Conservation (phyloP, 1,140 invertebrate species). For the Trialeurodes vaporariorum region DNA sequence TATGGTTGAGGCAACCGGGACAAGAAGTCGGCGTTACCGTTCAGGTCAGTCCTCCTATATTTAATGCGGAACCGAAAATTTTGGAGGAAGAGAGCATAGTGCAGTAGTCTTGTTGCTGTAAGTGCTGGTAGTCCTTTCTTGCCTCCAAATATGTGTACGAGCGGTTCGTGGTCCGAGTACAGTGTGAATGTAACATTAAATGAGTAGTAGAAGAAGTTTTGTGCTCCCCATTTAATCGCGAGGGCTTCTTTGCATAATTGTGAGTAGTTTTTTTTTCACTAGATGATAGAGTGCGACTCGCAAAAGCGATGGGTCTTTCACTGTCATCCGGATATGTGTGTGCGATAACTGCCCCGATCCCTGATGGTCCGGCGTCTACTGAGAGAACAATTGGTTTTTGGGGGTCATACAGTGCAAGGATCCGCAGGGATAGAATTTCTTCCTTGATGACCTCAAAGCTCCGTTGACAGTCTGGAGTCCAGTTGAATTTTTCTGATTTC, state of each 20-base stretch:
- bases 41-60: constrained; percentile 6
- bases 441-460: too few relatives aligned
- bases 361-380: background rate
- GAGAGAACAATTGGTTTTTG: background rate
- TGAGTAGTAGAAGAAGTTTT: constrained; percentile 32
- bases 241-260: constrained; percentile 38
- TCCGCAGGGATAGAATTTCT: too few relatives aligned
- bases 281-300: constrained; percentile 32
- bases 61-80: constrained; percentile 13
- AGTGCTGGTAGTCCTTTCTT: constrained; percentile 11
- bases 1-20: constrained; percentile 6
- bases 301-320: constrained; percentile 37
- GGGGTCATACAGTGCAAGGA: too few relatives aligned
- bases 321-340: background rate
- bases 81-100: constrained; percentile 13
- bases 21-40: constrained; percentile 15
- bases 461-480: too few relatives aligned
- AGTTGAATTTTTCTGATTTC: too few relatives aligned
- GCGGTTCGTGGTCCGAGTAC: constrained; percentile 2
- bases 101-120: constrained; percentile 8
- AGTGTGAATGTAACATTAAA: constrained; percentile 7
- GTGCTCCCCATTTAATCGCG: constrained; percentile 31
- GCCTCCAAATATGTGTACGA: constrained; percentile 11
- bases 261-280: constrained; percentile 28
- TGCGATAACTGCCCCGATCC: background rate